Base-by-base conservation (phyloP, 2,888 invertebrate genomes). In the Tuberolachnus salignus region DNA sequence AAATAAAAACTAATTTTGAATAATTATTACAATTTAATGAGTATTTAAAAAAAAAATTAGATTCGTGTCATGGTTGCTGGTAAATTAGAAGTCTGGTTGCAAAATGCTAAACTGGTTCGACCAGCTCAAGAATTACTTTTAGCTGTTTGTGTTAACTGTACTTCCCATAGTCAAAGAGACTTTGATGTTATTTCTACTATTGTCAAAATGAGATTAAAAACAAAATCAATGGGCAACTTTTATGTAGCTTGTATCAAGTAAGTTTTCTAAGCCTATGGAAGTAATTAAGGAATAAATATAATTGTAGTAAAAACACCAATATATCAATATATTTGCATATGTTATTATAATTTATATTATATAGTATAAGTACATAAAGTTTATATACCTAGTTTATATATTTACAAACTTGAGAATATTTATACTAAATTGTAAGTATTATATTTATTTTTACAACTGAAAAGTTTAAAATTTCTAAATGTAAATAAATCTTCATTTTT, bases 61-160 rank as follows among this genome's bases (percentile, higher is more conserved):
- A 92, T 95, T 82, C 89, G 95, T 26, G 89, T 92, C 83, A 89
- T 92, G 73, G 91, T 93, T 0, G 91, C 92, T 1, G 90, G 92
- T 0, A 91, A 94, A 0, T 88, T 98, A 23, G 98, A 98, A 85
- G 90, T 92, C 83, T 98, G 97, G 97, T 88, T 98, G 80, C 96
- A 97, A 85, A 97, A 97, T 85, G 96, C 97, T 81, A 98, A 98
- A 88, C 87, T 97, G 74, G 93, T 94, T 88, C 91, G 94, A 83
- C 91, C 93, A 26, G 96, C 96, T 0, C 96, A 97, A 85, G 98
- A 98, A 86, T 86, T 98, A 74, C 87, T 98, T 42, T 92, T 96
- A 75, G 92, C 94, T 83, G 90, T 98, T 82, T 97, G 97, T 85
- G 91, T 92, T 83, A 98, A 98, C 87, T 94, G 95, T 83, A 92